Base-by-base conservation (phyloP, 2,888 invertebrate genomes). In the Lepidocyrtinus sp. region DNA sequence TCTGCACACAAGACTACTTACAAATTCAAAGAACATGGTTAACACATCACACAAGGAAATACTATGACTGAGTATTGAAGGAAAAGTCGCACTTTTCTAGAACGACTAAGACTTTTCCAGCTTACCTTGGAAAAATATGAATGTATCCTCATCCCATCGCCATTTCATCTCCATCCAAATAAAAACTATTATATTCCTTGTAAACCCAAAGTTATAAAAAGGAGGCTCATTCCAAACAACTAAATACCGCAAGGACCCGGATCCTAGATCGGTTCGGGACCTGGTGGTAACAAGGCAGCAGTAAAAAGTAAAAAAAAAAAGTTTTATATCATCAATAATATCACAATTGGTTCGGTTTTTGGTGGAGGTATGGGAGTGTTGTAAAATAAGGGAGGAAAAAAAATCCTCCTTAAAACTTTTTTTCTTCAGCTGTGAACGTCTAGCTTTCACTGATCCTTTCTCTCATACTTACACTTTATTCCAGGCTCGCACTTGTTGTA, bases 1-100 rank as follows among this genome's bases (percentile, higher is more conserved):
- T 78, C 78, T 22, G 27, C 65, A 68, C 78, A 78, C 69, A 79
- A 80, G 80, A 68, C 80, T 80, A 80, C 80, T 80, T 80, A 80
- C 59, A 80, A 80, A 80, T 80, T 73, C 80, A 80, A 80, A 80
- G 80, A 74, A 75, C 74, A 79, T 79, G 79, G 79, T 79, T 79
- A 79, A 74, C 79, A 74, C 79, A 79, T 79, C 79, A 79, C 74
- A 74, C 79, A 68, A 79, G 36, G 12, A 36, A 79, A 76, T 69
- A 73, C 68, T 73, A 12, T 36, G 68, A 67, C 73, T 79, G 79
- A 59, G 72, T 79, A 73, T 69, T 73, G 71, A 55, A 75, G 69
- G 69, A 69, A 64, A 64, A n/a, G 64, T 45, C 50, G 36, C 12
- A 36, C 12, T 36, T 36, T 36, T 36, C 12, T 5, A 12, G 36